Evolutionary conservation across 2,888 invertebrate species (phyloP).

Genomic region (Rotaria magnacalcarata): DNA sequence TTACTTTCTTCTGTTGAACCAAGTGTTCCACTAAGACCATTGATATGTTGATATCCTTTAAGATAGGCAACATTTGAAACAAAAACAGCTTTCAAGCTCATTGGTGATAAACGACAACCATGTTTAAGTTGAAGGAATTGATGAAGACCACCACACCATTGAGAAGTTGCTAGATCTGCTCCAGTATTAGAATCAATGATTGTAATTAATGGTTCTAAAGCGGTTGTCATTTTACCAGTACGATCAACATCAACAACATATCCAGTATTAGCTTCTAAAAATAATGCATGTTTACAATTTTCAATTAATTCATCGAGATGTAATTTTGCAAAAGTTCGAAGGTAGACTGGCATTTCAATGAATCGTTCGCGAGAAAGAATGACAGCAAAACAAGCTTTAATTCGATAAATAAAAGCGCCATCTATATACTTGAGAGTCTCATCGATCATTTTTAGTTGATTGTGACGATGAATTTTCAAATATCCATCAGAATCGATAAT

Average conservation of each 20-base stretch:
- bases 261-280: slow-evolving; percentile 41
- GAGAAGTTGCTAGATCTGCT: slow-evolving; percentile 47
- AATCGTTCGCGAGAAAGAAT: background rate
- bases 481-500: too few relatives aligned
- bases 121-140: slow-evolving; percentile 49
- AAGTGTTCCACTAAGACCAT: slow-evolving; percentile 51
- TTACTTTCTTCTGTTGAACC: slow-evolving; percentile 51
- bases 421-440: background rate
- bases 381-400: too few relatives aligned
- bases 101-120: slow-evolving; percentile 41
- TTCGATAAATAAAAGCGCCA: background rate
- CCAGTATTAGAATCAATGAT: slow-evolving; percentile 46
- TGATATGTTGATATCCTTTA: slow-evolving; percentile 46
- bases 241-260: slow-evolving; percentile 47
- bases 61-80: slow-evolving; percentile 47
- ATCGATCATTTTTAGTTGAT: background rate
- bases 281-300: slow-evolving; percentile 47
- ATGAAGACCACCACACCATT: slow-evolving; percentile 48
- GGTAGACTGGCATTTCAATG: background rate
- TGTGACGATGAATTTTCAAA: too few relatives aligned
- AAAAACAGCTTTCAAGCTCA: slow-evolving; percentile 47
- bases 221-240: background rate
- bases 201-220: background rate
- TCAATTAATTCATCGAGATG: slow-evolving; percentile 44
- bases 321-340: slow-evolving; percentile 30